These are phyloP conservation scores for Phoebastria nigripes DNA, from an alignment of 2,797 vertebrate species.

Conservation along the genomic window DNA sequence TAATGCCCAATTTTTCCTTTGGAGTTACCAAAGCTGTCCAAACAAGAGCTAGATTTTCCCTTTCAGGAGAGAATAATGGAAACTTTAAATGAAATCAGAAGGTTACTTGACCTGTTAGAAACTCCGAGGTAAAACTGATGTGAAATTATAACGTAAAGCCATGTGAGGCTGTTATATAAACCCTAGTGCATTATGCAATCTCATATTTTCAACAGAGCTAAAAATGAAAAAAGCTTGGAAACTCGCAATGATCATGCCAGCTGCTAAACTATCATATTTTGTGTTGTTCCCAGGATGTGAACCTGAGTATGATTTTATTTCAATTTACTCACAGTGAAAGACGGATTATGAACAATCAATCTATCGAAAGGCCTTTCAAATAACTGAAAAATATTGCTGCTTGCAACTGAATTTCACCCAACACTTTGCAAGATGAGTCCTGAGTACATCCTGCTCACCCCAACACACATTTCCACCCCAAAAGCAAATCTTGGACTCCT, in stretches of 20 bases:
- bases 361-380: background rate
- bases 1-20: slow-evolving; percentile 76
- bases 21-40: slow-evolving; percentile 76
- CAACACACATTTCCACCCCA: background rate
- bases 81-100: slow-evolving; percentile 79
- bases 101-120: slow-evolving; percentile 74
- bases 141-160: slow-evolving; percentile 52
- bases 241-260: background rate
- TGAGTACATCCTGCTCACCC: background rate
- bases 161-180: slow-evolving; percentile 27
- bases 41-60: slow-evolving; percentile 78
- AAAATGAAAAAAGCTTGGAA: slow-evolving; percentile 20
- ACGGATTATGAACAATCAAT: background rate
- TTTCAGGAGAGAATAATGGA: slow-evolving; percentile 76
- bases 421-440: background rate
- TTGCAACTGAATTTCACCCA: background rate
- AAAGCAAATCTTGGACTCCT: background rate
- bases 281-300: background rate
- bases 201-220: slow-evolving; percentile 23
- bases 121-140: slow-evolving; percentile 64
- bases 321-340: background rate
- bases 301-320: background rate
- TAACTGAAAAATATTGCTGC: background rate
- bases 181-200: background rate
- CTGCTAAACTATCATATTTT: background rate